These are phyloP conservation scores for Oophaga pumilio DNA, from an alignment of 2,113 vertebrate genomes.

Conservation along the genomic window DNA sequence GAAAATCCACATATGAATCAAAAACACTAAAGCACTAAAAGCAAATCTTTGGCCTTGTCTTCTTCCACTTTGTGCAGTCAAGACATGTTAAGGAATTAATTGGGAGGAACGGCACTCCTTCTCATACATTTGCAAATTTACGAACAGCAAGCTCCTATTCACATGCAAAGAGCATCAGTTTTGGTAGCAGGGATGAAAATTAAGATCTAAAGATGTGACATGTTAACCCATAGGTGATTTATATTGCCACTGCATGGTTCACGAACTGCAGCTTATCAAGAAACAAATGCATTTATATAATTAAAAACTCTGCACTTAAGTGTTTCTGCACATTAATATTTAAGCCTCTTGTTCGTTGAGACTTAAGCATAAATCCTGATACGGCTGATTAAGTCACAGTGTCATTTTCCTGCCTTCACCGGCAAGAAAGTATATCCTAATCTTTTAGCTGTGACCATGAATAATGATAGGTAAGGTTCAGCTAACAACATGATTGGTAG, in stretches of 20 bases:
- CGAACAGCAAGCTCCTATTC: slow-evolving; percentile 68
- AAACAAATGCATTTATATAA: slow-evolving; percentile 56
- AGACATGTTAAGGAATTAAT: slow-evolving; percentile 71
- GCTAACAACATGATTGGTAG: slow-evolving; percentile 59
- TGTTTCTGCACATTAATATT: slow-evolving; percentile 55
- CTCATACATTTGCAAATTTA: slow-evolving; percentile 63
- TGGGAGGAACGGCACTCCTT: slow-evolving; percentile 66
- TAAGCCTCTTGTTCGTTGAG: slow-evolving; percentile 27
- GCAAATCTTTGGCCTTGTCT: slow-evolving; percentile 67
- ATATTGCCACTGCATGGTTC: slow-evolving; percentile 54
- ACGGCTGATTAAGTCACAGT: slow-evolving; percentile 56
- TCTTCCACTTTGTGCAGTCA: slow-evolving; percentile 67
- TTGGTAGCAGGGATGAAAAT: slow-evolving; percentile 64
- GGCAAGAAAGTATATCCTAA: slow-evolving; percentile 57
- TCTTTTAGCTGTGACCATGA: slow-evolving; percentile 60
- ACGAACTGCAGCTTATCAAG: slow-evolving; percentile 33
- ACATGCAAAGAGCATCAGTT: slow-evolving; percentile 65
- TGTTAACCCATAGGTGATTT: slow-evolving; percentile 60
- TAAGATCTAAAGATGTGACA: slow-evolving; percentile 59
- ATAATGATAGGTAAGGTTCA: slow-evolving; percentile 51
- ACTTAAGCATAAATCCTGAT: slow-evolving; percentile 37
- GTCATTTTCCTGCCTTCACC: slow-evolving; percentile 58
- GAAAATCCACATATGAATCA: slow-evolving; percentile 51
- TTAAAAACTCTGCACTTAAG: slow-evolving; percentile 52
- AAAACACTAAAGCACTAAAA: slow-evolving; percentile 70